These are phyloP conservation scores for Serripes groenlandicus DNA, from an alignment of 2,888 invertebrate genomes.

Conservation along the genomic window DNA sequence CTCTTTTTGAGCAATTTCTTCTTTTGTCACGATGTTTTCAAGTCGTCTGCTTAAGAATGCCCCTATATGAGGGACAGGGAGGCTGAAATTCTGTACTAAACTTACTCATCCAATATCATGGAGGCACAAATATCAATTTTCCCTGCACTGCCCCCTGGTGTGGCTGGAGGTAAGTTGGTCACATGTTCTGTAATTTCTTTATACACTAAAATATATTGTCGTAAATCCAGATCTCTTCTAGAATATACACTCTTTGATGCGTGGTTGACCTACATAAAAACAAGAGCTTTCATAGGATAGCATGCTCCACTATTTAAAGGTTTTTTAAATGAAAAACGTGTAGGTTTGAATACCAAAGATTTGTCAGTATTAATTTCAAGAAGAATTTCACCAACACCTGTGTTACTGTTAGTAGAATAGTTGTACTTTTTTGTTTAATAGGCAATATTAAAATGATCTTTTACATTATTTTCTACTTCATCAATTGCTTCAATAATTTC, in stretches of 20 bases:
- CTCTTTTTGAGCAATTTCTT: background rate
- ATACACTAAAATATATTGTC: slow-evolving; percentile 90
- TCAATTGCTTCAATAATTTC: too few relatives aligned
- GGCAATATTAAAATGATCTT: too few relatives aligned
- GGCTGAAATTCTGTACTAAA: background rate
- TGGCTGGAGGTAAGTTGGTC: slow-evolving; percentile 66
- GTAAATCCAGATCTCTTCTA: slow-evolving; percentile 89
- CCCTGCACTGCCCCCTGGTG: slow-evolving; percentile 48
- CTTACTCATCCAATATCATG: slow-evolving; percentile 82
- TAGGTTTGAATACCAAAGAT: too few relatives aligned
- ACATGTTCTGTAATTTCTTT: slow-evolving; percentile 84
- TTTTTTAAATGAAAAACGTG: too few relatives aligned
- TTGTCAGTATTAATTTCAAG: too few relatives aligned
- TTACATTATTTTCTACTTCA: too few relatives aligned
- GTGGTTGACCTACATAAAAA: slow-evolving; percentile 76
- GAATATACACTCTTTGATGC: slow-evolving; percentile 87
- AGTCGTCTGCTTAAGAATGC: too few relatives aligned
- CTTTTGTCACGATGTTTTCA: slow-evolving; percentile 1
- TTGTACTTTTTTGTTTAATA: too few relatives aligned
- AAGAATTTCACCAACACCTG: too few relatives aligned
- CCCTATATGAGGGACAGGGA: background rate
- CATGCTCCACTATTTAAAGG: too few relatives aligned
- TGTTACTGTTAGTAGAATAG: too few relatives aligned
- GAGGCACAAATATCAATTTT: slow-evolving; percentile 79
- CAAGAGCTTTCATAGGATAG: too few relatives aligned